A percentile compares a stretch with the other conserved stretches of the same genome.
These are phyloP conservation scores for Spialia ferax DNA, from an alignment of 2,888 invertebrate species.

Conservation along the genomic window DNA sequence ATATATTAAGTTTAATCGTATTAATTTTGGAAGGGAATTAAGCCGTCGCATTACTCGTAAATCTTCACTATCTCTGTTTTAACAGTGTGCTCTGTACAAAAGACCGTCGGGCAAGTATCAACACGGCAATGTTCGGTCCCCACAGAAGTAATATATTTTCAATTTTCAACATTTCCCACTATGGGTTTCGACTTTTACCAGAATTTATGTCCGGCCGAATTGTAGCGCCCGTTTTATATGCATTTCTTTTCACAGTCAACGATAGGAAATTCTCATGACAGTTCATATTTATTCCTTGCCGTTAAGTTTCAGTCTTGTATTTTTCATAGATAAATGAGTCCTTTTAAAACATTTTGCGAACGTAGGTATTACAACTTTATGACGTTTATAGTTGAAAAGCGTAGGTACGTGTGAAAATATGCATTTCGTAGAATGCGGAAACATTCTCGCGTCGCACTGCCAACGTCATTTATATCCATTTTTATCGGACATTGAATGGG, in stretches of 20 bases:
- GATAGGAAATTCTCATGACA: conserved; percentile 14
- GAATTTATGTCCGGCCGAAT: conserved; percentile 64
- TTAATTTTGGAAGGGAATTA: conserved; percentile 54
- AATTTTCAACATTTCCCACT: conserved; percentile 74
- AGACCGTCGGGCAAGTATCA: conserved; percentile 63
- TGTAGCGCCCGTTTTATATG: conserved; percentile 28
- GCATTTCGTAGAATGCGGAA: conserved; percentile 28
- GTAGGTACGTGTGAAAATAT: conserved; percentile 7
- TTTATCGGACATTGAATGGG: conserved; percentile 45
- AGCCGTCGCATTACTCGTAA: conserved; percentile 54
- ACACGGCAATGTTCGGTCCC: conserved; percentile 60
- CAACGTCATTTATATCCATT: conserved; percentile 46
- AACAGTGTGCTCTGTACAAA: conserved; percentile 71
- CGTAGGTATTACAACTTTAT: too few species aligned
- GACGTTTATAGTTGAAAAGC: neutral
- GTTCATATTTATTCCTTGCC: conserved; percentile 8
- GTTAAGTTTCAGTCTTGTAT: neutral
- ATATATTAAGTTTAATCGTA: conserved; percentile 55
- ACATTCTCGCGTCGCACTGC: conserved; percentile 36
- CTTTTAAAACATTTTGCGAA: too few species aligned
- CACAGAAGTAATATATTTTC: conserved; percentile 80
- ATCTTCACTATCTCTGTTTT: conserved; percentile 74
- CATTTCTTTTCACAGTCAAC: conserved; percentile 24
- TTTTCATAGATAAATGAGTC: conserved; percentile 1
- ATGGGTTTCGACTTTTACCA: conserved; percentile 68